A percentile compares a stretch with the other conserved stretches of the same genome.
Evolutionary conservation across 30 jellyfish, hydroid and myxozoan genomes (phyloP).

Genomic region (Catostylus mosaicus): DNA sequence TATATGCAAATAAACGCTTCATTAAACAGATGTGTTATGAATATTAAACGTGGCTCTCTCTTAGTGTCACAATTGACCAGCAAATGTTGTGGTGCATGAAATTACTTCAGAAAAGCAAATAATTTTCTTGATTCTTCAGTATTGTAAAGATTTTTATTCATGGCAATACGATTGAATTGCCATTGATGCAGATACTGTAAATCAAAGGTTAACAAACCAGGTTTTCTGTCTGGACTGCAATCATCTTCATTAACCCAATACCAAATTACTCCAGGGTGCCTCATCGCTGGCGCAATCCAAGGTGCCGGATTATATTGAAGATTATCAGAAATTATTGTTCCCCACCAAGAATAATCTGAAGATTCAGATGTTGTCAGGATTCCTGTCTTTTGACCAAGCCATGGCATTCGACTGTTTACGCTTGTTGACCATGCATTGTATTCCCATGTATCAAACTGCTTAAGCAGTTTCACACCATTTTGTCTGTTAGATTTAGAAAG

Average conservation of each 20-base stretch:
- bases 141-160: too few relatives aligned
- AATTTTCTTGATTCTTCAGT: too few relatives aligned
- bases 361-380: slow-evolving; percentile 80
- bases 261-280: slow-evolving; percentile 81
- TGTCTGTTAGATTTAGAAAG: slow-evolving; percentile 13
- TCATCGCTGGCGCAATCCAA: slow-evolving; percentile 41
- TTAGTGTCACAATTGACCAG: too few relatives aligned
- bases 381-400: slow-evolving; percentile 73
- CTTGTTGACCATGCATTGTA: slow-evolving; percentile 65
- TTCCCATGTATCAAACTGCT: slow-evolving; percentile 77
- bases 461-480: slow-evolving; percentile 42
- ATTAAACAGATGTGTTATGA: too few relatives aligned
- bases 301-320: slow-evolving; percentile 78
- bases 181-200: too few relatives aligned
- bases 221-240: slow-evolving; percentile 66
- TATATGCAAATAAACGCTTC: too few relatives aligned
- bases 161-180: too few relatives aligned
- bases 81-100: too few relatives aligned
- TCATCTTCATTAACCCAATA: slow-evolving; percentile 86
- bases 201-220: too few relatives aligned
- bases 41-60: too few relatives aligned
- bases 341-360: slow-evolving; percentile 65
- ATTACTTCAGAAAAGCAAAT: too few relatives aligned
- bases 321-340: slow-evolving; percentile 69
- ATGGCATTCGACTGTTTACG: slow-evolving; percentile 78